These are phyloP conservation scores for Pseudorasbora parva DNA, from an alignment of 2,113 vertebrate species.

Conservation along the genomic window DNA sequence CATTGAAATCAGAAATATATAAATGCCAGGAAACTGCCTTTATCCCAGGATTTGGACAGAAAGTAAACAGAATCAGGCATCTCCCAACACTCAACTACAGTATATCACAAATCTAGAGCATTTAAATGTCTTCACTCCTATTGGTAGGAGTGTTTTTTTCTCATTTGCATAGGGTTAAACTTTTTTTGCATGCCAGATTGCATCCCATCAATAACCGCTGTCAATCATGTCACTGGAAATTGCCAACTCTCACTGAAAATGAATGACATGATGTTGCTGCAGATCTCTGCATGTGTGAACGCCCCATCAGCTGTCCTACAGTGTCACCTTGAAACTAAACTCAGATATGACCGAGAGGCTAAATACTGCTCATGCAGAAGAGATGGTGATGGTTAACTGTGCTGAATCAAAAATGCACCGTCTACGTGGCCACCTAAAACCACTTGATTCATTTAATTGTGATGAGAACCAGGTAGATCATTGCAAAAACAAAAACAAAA, in stretches of 20 bases:
- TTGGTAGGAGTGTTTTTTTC: neutral
- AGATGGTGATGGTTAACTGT: neutral
- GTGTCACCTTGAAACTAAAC: slow-evolving; percentile 24
- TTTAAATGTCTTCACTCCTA: neutral
- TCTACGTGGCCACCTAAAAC: slow-evolving; percentile 2
- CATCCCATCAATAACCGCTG: neutral
- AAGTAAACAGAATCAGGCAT: neutral
- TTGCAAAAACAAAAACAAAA: neutral
- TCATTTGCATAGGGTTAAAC: neutral
- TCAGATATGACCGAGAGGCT: neutral
- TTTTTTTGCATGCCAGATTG: neutral
- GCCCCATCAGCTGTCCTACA: neutral
- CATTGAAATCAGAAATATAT: too few relatives aligned
- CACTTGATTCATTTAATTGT: neutral
- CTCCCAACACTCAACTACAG: neutral
- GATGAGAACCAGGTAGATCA: neutral
- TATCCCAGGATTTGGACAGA: too few relatives aligned
- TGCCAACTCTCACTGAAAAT: neutral
- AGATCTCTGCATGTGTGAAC: neutral
- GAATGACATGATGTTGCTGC: neutral
- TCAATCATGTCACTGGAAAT: neutral
- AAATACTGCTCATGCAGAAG: slow-evolving; percentile 34
- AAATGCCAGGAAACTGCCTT: too few relatives aligned
- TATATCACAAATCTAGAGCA: neutral
- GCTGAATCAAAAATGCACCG: slow-evolving; percentile 31